Percentiles rank a stretch among this genome's conserved stretches.
phyloP scores from a whole-genome alignment of 2,797 vertebrate genomes.

The Leptatherina wallacei region DNA sequence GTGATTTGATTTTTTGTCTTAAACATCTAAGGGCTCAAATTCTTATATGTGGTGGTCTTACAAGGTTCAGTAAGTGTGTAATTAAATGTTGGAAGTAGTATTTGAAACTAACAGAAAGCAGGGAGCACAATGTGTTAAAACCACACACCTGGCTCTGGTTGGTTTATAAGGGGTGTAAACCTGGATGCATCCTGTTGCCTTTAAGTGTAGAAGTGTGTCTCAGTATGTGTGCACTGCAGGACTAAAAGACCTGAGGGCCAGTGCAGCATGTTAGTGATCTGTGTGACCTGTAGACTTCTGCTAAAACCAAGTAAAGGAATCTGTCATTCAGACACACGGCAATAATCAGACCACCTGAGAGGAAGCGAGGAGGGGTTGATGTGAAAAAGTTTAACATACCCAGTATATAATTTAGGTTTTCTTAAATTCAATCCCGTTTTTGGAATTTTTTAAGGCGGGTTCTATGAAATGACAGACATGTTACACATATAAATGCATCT shows the following conservation, averaged over 20 bases:
- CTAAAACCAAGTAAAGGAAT: slow-evolving; percentile 43
- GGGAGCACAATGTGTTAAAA: slow-evolving; percentile 60
- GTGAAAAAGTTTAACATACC: neutral
- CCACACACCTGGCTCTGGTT: slow-evolving; percentile 69
- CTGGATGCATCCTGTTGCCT: slow-evolving; percentile 61
- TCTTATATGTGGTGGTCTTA: slow-evolving; percentile 31
- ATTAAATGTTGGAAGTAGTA: slow-evolving; percentile 48
- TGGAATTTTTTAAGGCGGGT: neutral
- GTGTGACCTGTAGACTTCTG: slow-evolving; percentile 46
- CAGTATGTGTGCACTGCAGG: slow-evolving; percentile 21
- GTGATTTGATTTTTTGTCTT: slow-evolving; percentile 18
- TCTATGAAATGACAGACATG: neutral
- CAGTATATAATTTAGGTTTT: neutral
- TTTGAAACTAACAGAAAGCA: slow-evolving; percentile 53
- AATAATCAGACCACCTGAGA: slow-evolving; percentile 55
- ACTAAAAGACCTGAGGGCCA: slow-evolving; percentile 53
- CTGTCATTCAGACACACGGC: slow-evolving; percentile 25
- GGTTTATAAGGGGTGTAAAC: slow-evolving; percentile 73
- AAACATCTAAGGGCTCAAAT: slow-evolving; percentile 17
- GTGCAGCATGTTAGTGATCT: slow-evolving; percentile 32
- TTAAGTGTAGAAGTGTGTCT: slow-evolving; percentile 40
- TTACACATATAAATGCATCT: neutral
- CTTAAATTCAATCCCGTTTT: neutral
- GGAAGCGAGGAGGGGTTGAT: slow-evolving; percentile 8
- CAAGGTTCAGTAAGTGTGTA: slow-evolving; percentile 31